A percentile compares a stretch with the other conserved stretches of the same genome.
Evolutionary conservation across 2,888 invertebrate species (phyloP).

Genomic region (Tillus elongatus): DNA sequence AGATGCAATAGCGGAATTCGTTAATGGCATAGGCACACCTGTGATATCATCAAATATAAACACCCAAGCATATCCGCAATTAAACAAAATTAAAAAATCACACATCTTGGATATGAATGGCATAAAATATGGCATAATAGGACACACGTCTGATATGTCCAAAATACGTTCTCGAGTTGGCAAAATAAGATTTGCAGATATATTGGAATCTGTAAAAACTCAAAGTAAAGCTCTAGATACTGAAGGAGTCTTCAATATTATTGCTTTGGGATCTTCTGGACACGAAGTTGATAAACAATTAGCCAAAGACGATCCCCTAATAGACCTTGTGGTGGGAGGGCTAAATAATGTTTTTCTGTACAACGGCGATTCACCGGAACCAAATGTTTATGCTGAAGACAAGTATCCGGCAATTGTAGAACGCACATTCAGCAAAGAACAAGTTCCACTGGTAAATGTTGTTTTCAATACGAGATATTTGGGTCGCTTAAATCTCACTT

Average conservation of each 20-base stretch:
- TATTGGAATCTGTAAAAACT: conserved; percentile 55
- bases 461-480: conserved; percentile 87
- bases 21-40: no score
- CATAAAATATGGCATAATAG: no score
- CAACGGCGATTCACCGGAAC: conserved; percentile 59
- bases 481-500: conserved; percentile 62
- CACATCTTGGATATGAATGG: no score
- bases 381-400: conserved; percentile 61
- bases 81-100: no score
- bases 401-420: conserved; percentile 67
- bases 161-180: no score
- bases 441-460: conserved; percentile 78
- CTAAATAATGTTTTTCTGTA: conserved; percentile 87
- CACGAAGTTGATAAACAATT: conserved; percentile 67
- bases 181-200: conserved; percentile 51
- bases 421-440: conserved; percentile 61
- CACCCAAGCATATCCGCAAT: no score
- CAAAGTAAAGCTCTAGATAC: conserved; percentile 56
- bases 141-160: no score
- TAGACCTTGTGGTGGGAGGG: conserved; percentile 84
- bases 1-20: no score
- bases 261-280: conserved; percentile 86
- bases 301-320: conserved; percentile 63
- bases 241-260: conserved; percentile 67
- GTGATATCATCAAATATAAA: no score